Percentiles rank a stretch among this genome's conserved stretches.
Evolutionary conservation across 1,140 invertebrate genomes (phyloP).

Genomic region (Phocides pigmalion): DNA sequence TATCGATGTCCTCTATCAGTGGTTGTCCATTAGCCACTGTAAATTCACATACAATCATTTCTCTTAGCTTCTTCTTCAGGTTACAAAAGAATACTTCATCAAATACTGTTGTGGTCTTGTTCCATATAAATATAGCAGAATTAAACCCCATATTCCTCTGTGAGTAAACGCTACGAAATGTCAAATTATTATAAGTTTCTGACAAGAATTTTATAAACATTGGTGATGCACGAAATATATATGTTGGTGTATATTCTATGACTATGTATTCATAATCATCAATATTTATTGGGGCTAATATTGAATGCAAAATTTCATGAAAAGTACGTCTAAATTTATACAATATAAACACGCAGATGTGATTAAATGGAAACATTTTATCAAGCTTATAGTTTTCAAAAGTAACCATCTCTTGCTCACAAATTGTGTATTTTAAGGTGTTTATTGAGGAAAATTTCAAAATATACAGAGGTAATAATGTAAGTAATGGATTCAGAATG

Average conservation of each 20-base stretch:
- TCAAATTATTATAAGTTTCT: slow-evolving; percentile 39
- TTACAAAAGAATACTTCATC: slow-evolving; percentile 52
- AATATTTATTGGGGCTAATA: no score
- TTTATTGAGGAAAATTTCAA: slow-evolving; percentile 47
- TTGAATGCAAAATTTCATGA: background rate
- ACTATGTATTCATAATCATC: slow-evolving; percentile 15
- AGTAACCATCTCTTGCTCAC: slow-evolving; percentile 32
- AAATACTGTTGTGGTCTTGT: slow-evolving; percentile 52
- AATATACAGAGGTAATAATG: slow-evolving; percentile 38
- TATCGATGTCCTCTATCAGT: background rate
- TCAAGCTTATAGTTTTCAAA: slow-evolving; percentile 29
- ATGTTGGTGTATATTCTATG: slow-evolving; percentile 6
- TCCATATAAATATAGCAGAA: slow-evolving; percentile 53
- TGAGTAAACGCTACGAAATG: background rate
- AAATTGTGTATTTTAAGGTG: slow-evolving; percentile 42
- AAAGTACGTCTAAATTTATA: slow-evolving; percentile 28
- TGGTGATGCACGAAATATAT: slow-evolving; percentile 41
- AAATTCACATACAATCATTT: slow-evolving; percentile 20
- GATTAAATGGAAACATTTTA: slow-evolving; percentile 33
- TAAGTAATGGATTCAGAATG: slow-evolving; percentile 42
- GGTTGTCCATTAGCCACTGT: background rate
- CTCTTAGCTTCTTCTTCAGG: slow-evolving; percentile 33
- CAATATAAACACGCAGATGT: slow-evolving; percentile 43
- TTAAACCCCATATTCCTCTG: slow-evolving; percentile 37
- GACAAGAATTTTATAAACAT: slow-evolving; percentile 49